Conservation (phyloP, 2,113 vertebrate species). For the Gnathonemus longibarbis region DNA sequence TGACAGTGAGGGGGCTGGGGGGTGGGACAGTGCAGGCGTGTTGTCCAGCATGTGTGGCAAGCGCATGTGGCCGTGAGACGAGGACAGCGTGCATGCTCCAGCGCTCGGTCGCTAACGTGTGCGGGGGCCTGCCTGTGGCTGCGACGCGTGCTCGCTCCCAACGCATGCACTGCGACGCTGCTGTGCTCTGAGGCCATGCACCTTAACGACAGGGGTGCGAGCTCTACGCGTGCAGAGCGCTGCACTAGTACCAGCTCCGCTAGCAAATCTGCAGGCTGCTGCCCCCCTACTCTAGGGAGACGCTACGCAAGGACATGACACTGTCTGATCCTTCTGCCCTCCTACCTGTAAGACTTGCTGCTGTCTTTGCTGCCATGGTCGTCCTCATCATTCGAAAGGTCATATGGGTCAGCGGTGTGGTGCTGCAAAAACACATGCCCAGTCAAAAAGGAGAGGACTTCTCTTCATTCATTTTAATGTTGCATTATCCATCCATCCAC, state of each 20-base stretch:
- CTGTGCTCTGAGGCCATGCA: conserved; percentile 22
- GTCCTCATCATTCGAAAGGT: conserved; percentile 58
- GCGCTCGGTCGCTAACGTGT: conserved; percentile 36
- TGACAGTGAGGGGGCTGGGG: conserved; percentile 13
- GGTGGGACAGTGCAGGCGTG: conserved; percentile 25
- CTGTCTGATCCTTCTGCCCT: not conserved
- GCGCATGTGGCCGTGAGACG: conserved; percentile 23
- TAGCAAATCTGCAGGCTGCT: conserved; percentile 30
- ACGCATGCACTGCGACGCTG: conserved; percentile 45
- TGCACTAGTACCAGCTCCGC: conserved; percentile 30
- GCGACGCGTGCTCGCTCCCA: conserved; percentile 27
- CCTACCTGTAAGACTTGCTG: conserved; percentile 66
- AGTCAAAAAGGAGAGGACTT: not conserved
- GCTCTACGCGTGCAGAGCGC: conserved; percentile 5
- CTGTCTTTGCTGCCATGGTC: conserved; percentile 54
- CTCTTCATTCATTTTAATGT: not conserved
- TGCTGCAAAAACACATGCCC: conserved; percentile 43
- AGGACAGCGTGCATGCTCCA: conserved; percentile 18
- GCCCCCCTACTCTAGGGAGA: conserved; percentile 27
- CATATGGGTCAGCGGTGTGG: conserved; percentile 53
- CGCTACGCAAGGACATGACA: conserved; percentile 10
- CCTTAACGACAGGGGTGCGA: conserved; percentile 20
- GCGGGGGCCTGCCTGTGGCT: conserved; percentile 10
- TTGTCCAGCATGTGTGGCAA: conserved; percentile 19
- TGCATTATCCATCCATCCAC: not conserved